Evolutionary conservation across 1,140 invertebrate species (phyloP), one percentile per base, ranked within the genome.

Genomic region (Pachypeltis micranthus): DNA sequence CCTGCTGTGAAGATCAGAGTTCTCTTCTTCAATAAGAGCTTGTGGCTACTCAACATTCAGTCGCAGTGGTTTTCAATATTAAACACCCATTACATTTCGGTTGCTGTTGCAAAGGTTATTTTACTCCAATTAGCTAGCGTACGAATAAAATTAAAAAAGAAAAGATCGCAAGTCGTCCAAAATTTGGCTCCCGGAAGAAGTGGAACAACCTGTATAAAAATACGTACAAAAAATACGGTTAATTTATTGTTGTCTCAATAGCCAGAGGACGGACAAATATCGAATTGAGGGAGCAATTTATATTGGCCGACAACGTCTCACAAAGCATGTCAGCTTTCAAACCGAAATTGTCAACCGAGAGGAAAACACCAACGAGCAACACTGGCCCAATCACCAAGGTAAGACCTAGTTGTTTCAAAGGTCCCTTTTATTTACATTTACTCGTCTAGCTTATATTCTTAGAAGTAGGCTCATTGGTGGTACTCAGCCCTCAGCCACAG

Each of bases 251-350:
- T 51, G 7, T 28, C 31, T 59, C 24, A n/a, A 62, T 44, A 96
- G 95, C 94, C 79, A 98, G 97, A 82, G 96, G 96, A 83, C 87
- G 95, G 79, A 98, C 96, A 75, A 98, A 98, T 83, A 92, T 97
- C 78, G 96, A 98, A 81, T 86, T 98, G 73, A 83, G 95, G 70
- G 95, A 98, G 79, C 92, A 97, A 82, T 98, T 98, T 81, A 96
- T 97, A 75, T 80, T 98, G 81, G 93, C 95, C 69, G 90, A 96
- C 76, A 93, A 94, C 72, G 93, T 96, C 66, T 95, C 91, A 73
- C 94, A 97, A 81, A 90, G 90, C 72, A 96, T 98, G 93, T 89
- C 93, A 71, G 90, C 91, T 69, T 97, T 98, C 84, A 89, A 88
- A 78, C 80, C 88, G 68, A 90, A 90, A 78, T 86, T 86, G 77